These are phyloP conservation scores for Ganaspis sp. DNA, from an alignment of 1,140 invertebrate species.

Conservation along the genomic window DNA sequence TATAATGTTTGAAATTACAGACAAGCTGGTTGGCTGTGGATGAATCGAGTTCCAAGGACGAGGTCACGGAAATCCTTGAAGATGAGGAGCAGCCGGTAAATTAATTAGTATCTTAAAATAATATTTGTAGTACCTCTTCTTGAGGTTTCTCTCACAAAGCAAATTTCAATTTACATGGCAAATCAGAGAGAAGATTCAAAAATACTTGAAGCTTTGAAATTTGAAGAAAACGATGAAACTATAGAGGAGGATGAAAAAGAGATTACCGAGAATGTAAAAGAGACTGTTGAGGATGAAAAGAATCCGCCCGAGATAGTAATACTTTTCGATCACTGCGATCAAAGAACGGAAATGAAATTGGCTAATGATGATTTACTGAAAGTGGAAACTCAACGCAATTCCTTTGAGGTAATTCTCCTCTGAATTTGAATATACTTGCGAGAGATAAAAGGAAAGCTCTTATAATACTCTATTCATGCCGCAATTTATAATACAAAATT, in stretches of 20 bases:
- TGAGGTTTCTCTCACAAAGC: background rate
- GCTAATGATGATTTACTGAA: background rate
- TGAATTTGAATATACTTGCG: background rate
- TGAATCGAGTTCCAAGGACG: background rate
- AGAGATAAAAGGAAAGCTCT: background rate
- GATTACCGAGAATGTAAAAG: background rate
- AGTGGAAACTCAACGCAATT: background rate
- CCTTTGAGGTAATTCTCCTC: background rate
- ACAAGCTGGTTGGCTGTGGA: background rate
- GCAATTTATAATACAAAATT: constrained; percentile 23
- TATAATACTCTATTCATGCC: background rate
- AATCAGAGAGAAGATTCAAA: background rate
- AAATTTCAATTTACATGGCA: background rate
- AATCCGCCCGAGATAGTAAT: background rate
- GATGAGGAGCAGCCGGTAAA: background rate
- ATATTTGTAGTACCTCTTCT: background rate
- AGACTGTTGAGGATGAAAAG: background rate
- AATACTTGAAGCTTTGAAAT: background rate
- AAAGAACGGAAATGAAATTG: background rate
- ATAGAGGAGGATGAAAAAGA: background rate
- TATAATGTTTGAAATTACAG: background rate
- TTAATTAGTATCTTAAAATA: background rate
- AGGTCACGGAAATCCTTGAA: background rate
- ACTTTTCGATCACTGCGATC: background rate
- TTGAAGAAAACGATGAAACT: background rate